phyloP scores from a whole-genome alignment of 30 jellyfish, hydroid and myxozoan genomes.

The Hydractinia symbiolongicarpus region DNA sequence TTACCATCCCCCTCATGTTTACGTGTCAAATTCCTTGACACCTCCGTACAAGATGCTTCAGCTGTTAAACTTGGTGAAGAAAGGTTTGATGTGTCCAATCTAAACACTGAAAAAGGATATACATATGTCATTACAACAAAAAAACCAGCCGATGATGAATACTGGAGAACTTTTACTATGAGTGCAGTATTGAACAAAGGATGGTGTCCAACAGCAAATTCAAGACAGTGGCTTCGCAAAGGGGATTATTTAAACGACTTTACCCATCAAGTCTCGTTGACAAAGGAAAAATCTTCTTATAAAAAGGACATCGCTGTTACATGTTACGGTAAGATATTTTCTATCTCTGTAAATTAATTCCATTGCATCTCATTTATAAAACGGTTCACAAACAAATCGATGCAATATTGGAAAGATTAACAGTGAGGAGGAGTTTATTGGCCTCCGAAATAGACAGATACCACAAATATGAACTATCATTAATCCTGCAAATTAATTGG shows the following conservation, averaged over 20 bases:
- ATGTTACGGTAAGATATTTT: constrained; percentile 39
- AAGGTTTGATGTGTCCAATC: constrained; percentile 31
- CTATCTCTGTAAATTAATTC: no score
- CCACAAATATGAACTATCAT: no score
- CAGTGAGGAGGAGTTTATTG: no score
- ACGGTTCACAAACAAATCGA: no score
- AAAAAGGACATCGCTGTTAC: constrained; percentile 22
- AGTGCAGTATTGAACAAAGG: constrained; percentile 54
- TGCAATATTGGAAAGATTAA: no score
- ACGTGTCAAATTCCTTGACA: constrained; percentile 37
- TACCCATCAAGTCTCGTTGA: not conserved
- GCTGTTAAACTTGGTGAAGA: constrained; percentile 24
- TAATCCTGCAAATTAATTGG: no score
- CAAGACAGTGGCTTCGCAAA: constrained; percentile 49
- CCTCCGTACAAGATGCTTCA: constrained; percentile 44
- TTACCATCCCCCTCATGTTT: constrained; percentile 53
- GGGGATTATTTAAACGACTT: constrained; percentile 47
- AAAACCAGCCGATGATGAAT: constrained; percentile 22
- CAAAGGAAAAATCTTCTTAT: constrained; percentile 20
- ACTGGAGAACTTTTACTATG: constrained; percentile 11
- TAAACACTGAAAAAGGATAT: constrained; percentile 10
- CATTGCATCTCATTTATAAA: no score
- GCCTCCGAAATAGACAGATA: no score
- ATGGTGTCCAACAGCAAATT: constrained; percentile 56
- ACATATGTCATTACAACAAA: constrained; percentile 24